Evolutionary conservation across 2,797 vertebrate genomes (phyloP).

Genomic region (Mormyrops attenuatus): DNA sequence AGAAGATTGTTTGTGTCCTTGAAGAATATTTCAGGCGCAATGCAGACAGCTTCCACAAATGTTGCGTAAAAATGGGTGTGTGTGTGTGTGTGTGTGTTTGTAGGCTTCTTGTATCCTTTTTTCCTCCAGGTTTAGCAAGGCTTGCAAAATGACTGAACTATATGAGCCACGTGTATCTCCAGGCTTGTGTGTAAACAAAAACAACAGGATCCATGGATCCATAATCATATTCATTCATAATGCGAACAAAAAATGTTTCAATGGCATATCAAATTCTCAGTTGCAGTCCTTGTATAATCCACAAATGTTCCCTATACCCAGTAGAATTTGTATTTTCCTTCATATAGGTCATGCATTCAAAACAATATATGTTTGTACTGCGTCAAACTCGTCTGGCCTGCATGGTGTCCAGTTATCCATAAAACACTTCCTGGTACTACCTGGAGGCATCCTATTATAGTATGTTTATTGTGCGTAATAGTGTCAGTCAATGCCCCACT

Average conservation of each 20-base stretch:
- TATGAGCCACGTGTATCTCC: not conserved
- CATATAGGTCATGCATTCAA: not conserved
- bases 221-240: not conserved
- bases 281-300: not conserved
- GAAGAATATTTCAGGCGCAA: not conserved
- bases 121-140: not conserved
- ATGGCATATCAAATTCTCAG: not conserved
- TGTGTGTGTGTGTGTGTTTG: not conserved
- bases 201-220: not conserved
- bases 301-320: not conserved
- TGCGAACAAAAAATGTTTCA: not conserved
- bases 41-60: not conserved
- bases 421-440: not conserved
- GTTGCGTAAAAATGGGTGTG: not conserved
- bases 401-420: not conserved
- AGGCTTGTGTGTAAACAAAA: not conserved
- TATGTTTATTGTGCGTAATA: not conserved
- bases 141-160: not conserved
- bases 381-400: not conserved
- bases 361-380: not conserved
- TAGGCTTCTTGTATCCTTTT: not conserved
- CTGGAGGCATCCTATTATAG: not conserved
- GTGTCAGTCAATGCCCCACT: not conserved
- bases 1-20: not conserved
- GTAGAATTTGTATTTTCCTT: not conserved